Evolutionary conservation across 2,113 vertebrate species (phyloP).

Genomic region (Trogon melanurus): DNA sequence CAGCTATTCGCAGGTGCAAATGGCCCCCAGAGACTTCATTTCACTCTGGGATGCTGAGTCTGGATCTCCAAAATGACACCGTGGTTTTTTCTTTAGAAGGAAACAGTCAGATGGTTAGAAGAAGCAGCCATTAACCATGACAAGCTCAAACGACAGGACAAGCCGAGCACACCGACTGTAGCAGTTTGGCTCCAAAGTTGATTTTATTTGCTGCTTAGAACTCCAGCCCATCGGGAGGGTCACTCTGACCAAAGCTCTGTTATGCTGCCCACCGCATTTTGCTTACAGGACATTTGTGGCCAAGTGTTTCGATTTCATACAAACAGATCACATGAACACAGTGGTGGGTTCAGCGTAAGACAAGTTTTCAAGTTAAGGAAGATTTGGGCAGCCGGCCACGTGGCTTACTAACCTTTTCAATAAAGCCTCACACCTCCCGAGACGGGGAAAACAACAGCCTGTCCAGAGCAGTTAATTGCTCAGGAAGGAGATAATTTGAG

Average conservation of each 20-base stretch:
- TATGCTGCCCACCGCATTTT: background rate
- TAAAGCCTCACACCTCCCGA: background rate
- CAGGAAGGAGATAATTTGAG: background rate
- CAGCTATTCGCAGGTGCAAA: background rate
- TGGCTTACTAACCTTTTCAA: background rate
- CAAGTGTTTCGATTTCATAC: background rate
- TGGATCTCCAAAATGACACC: background rate
- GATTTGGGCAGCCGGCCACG: background rate
- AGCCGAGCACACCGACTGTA: too few species aligned
- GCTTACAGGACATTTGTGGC: background rate
- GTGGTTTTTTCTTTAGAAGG: background rate
- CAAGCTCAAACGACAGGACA: too few species aligned
- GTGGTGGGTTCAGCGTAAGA: background rate
- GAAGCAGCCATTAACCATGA: too few species aligned
- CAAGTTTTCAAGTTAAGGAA: background rate
- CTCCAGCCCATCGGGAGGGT: too few species aligned
- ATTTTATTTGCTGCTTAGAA: too few species aligned
- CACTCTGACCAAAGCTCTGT: background rate
- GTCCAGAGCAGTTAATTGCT: background rate
- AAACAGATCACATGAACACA: background rate
- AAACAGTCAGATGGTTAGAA: background rate
- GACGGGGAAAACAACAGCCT: background rate
- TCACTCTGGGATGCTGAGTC: background rate
- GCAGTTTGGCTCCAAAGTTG: too few species aligned
- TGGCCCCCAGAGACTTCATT: background rate